Evolutionary conservation across 2,113 vertebrate species (phyloP).

Genomic region (Nestor notabilis): DNA sequence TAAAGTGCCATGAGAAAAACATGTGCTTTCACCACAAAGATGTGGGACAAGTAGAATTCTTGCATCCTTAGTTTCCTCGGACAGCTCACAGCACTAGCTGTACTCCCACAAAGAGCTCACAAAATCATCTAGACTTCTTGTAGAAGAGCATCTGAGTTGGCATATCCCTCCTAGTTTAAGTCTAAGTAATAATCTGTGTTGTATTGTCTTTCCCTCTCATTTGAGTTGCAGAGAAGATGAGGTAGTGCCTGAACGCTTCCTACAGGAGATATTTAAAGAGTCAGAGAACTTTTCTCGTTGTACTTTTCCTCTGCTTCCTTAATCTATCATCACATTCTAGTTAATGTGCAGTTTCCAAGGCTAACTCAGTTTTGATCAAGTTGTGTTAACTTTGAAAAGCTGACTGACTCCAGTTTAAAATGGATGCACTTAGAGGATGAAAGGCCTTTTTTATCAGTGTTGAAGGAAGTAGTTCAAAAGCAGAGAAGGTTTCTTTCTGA

Average conservation of each 20-base stretch:
- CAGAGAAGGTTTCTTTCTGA: slow-evolving; percentile 57
- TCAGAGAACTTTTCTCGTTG: neutral
- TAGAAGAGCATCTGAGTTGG: neutral
- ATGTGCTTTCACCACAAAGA: neutral
- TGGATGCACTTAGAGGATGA: slow-evolving; percentile 57
- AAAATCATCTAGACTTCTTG: neutral
- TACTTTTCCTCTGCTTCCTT: neutral
- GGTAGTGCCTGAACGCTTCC: neutral
- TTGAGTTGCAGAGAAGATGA: neutral
- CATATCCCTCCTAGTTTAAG: neutral
- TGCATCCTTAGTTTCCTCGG: neutral
- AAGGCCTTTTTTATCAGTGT: slow-evolving; percentile 54
- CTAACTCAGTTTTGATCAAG: slow-evolving; percentile 45
- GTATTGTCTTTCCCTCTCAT: neutral
- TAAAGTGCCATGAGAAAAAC: neutral
- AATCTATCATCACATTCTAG: slow-evolving; percentile 8
- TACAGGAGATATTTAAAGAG: slow-evolving; percentile 2
- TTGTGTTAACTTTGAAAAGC: slow-evolving; percentile 43
- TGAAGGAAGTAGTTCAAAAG: slow-evolving; percentile 69
- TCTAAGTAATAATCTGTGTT: neutral
- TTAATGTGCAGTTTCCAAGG: slow-evolving; percentile 22
- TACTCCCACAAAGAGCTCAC: neutral
- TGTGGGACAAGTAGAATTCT: neutral
- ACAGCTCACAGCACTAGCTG: neutral
- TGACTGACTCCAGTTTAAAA: slow-evolving; percentile 53